Conservation (phyloP, 2,797 vertebrate genomes). For the Chelonia mydas region DNA sequence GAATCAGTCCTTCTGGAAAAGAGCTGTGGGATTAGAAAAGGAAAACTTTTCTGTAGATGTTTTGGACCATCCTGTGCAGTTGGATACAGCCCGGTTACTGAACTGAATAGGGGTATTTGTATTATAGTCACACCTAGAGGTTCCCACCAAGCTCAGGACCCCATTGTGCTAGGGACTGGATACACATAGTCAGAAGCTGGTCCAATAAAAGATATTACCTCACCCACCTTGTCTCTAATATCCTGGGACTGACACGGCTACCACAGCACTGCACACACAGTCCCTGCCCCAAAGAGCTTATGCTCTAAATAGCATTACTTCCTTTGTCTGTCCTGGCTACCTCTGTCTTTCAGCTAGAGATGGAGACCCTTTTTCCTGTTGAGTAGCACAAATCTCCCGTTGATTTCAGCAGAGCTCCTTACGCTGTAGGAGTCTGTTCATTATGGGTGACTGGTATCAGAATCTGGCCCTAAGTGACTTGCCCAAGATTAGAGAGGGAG, state of each 20-base stretch:
- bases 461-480: neutral
- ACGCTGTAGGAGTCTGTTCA: neutral
- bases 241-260: neutral
- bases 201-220: neutral
- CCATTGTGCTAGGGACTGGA: neutral
- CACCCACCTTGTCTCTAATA: neutral
- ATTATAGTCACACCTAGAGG: accelerated
- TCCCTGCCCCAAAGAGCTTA: neutral
- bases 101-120: neutral
- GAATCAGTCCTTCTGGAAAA: neutral
- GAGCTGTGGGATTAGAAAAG: neutral
- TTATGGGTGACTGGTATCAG: neutral
- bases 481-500: neutral
- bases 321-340: neutral
- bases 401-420: neutral
- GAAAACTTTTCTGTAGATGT: neutral
- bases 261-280: neutral
- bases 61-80: neutral
- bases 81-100: neutral
- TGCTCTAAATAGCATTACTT: accelerated
- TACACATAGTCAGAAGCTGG: neutral
- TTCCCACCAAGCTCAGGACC: neutral
- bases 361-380: neutral
- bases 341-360: neutral
- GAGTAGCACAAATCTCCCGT: neutral